phyloP scores from a whole-genome alignment of 2,888 invertebrate species.

The Tinea semifulvella region DNA sequence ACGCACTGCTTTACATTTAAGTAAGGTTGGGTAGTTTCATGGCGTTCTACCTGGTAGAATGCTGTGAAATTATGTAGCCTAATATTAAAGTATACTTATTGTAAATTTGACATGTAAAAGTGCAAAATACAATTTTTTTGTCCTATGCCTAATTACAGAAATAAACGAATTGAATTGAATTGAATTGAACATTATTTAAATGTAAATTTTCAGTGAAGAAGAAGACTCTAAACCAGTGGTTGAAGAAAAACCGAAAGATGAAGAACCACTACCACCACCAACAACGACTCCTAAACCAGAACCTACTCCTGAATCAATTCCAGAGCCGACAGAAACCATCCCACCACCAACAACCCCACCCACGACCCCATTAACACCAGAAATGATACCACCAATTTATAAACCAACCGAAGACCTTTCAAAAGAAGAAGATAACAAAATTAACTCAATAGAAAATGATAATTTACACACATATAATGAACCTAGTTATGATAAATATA shows the following conservation, averaged over 20 bases:
- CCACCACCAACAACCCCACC: background rate
- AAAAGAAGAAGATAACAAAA: constrained; percentile 17
- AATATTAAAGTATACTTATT: no score
- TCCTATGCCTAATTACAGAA: no score
- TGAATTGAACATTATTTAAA: background rate
- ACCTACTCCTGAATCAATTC: constrained; percentile 20
- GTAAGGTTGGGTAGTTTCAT: no score
- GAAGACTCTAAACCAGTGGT: constrained; percentile 19
- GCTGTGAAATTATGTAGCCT: no score
- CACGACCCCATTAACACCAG: background rate
- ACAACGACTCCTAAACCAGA: constrained; percentile 17
- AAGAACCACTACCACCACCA: constrained; percentile 15
- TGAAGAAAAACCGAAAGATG: constrained; percentile 17
- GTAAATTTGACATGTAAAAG: no score
- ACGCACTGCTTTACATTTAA: no score
- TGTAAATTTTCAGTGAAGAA: constrained; percentile 32
- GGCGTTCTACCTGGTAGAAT: no score
- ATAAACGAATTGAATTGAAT: background rate
- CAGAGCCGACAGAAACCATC: background rate
- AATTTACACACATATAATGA: constrained; percentile 4
- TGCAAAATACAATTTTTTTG: no score
- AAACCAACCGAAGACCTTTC: constrained; percentile 20
- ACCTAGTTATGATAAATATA: constrained; percentile 1
- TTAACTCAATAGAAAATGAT: background rate
- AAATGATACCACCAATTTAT: constrained; percentile 14